phyloP scores from a whole-genome alignment of 2,797 vertebrate species.

The Anguilla obscura region DNA sequence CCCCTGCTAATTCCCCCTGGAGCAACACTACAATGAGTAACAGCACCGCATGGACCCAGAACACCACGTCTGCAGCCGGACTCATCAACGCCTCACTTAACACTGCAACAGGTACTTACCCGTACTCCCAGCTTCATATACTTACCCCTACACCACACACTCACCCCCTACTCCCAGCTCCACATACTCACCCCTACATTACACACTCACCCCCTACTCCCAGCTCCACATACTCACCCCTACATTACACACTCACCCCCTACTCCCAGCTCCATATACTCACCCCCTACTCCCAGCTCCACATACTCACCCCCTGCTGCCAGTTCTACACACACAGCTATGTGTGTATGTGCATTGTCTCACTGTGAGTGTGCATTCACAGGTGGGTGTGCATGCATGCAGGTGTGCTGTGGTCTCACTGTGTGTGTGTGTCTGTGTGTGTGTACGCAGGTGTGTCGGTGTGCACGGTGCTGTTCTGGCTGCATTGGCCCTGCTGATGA shows the following conservation, averaged over 20 bases:
- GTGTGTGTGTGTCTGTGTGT: not conserved
- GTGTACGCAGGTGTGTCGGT: not conserved
- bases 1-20: too few species aligned
- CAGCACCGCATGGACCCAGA: not conserved
- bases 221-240: not conserved
- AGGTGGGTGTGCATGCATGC: not conserved
- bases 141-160: not conserved
- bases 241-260: too few species aligned
- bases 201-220: not conserved
- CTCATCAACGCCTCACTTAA: not conserved
- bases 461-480: slow-evolving; percentile 8
- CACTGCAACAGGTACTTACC: not conserved
- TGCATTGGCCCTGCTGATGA: not conserved
- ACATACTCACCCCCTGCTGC: not conserved
- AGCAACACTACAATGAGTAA: not conserved
- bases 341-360: too few species aligned
- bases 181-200: not conserved
- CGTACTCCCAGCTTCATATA: not conserved
- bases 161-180: not conserved
- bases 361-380: not conserved
- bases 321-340: not conserved
- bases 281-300: not conserved
- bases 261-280: too few species aligned
- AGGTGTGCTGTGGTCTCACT: not conserved
- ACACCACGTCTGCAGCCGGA: not conserved